Conservation (phyloP, 2,113 vertebrate genomes). For the Trichomycterus rosablanca region DNA sequence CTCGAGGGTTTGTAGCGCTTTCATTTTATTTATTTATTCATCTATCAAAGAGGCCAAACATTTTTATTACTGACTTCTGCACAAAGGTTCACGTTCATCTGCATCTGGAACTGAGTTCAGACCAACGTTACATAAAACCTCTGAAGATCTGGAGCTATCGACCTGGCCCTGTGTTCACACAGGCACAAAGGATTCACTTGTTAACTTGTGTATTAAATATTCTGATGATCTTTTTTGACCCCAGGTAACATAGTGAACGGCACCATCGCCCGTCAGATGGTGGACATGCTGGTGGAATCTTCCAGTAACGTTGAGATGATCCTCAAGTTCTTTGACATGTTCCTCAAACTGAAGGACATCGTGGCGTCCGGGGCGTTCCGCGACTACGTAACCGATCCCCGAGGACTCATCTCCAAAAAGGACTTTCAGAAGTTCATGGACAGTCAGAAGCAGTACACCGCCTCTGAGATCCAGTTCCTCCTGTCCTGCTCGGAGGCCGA, state of each 20-base stretch:
- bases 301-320: constrained; percentile 98
- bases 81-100: too few species aligned
- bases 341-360: constrained; percentile 95
- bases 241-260: constrained; percentile 93
- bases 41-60: too few species aligned
- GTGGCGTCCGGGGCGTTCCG: constrained; percentile 89
- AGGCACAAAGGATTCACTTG: too few species aligned
- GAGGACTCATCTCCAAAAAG: constrained; percentile 94
- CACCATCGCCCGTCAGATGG: constrained; percentile 95
- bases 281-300: constrained; percentile 97
- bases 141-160: too few species aligned
- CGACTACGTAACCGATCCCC: constrained; percentile 84
- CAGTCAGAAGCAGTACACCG: constrained; percentile 90
- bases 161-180: too few species aligned
- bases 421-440: constrained; percentile 98
- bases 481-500: constrained; percentile 91
- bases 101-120: too few species aligned
- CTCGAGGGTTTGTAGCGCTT: constrained; percentile 75
- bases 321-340: constrained; percentile 98
- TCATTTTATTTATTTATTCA: too few species aligned
- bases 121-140: too few species aligned
- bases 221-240: too few species aligned
- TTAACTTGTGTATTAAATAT: too few species aligned
- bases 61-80: too few species aligned
- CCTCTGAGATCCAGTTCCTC: constrained; percentile 91